Evolutionary conservation across 2,113 vertebrate genomes (phyloP).

Genomic region (Edolisoma coerulescens): DNA sequence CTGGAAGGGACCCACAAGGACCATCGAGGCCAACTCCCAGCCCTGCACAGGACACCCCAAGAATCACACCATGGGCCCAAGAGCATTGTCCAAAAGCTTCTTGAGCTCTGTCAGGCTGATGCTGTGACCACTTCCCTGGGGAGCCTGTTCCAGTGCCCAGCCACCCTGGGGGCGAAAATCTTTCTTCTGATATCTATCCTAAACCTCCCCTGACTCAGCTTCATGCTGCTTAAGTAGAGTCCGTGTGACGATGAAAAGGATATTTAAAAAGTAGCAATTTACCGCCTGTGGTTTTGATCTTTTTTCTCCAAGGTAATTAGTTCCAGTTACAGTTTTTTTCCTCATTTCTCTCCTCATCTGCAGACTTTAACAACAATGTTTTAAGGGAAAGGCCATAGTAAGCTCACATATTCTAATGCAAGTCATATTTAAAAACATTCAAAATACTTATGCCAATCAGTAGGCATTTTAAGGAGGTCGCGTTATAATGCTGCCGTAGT

Average conservation of each 20-base stretch:
- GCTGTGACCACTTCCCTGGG: background rate
- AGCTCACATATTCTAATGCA: background rate
- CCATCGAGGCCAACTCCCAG: background rate
- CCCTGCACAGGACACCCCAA: background rate
- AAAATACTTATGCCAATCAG: background rate
- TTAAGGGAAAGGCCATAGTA: background rate
- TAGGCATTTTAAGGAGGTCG: background rate
- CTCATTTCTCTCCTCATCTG: background rate
- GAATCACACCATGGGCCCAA: rapidly evolving
- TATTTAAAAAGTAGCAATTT: background rate
- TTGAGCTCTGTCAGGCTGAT: no score
- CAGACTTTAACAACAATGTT: background rate
- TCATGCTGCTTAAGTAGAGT: background rate
- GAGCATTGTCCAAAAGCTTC: background rate
- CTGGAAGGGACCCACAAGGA: background rate
- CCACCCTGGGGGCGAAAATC: background rate
- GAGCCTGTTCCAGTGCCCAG: background rate
- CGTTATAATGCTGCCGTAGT: background rate
- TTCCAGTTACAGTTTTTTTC: background rate
- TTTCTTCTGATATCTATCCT: background rate
- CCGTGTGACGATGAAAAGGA: background rate
- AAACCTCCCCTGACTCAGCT: background rate
- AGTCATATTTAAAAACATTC: background rate
- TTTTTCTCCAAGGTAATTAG: background rate
- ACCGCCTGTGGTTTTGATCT: background rate